phyloP scores from a whole-genome alignment of 2,888 invertebrate genomes.

The Apoda limacodes region DNA sequence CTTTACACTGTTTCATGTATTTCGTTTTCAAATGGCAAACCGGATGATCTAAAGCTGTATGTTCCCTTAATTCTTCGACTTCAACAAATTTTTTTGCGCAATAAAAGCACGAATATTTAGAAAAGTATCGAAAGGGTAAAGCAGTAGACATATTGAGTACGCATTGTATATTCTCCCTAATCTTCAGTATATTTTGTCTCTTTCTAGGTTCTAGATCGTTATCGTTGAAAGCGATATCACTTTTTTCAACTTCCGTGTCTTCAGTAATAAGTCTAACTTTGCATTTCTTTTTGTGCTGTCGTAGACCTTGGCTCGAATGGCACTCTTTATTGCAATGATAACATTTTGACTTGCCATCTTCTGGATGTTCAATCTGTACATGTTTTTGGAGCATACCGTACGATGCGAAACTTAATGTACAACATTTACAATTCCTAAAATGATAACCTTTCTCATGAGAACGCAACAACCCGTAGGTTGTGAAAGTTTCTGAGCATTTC shows the following conservation, averaged over 20 bases:
- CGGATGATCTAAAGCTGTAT: slow-evolving; percentile 41
- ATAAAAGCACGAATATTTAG: slow-evolving; percentile 50
- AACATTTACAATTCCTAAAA: slow-evolving; percentile 39
- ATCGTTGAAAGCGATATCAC: slow-evolving; percentile 13
- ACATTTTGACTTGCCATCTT: slow-evolving; percentile 35
- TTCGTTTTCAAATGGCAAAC: slow-evolving; percentile 46
- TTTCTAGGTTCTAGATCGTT: slow-evolving; percentile 23
- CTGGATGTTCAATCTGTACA: slow-evolving; percentile 35
- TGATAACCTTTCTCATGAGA: slow-evolving; percentile 39
- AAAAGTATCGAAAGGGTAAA: slow-evolving; percentile 50
- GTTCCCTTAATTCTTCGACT: slow-evolving; percentile 44
- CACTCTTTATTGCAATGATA: slow-evolving; percentile 41
- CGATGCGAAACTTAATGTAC: slow-evolving; percentile 33
- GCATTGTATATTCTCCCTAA: slow-evolving; percentile 47
- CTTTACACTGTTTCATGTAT: slow-evolving; percentile 50
- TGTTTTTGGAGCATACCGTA: slow-evolving; percentile 37
- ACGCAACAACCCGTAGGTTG: slow-evolving; percentile 25
- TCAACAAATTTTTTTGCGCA: slow-evolving; percentile 47
- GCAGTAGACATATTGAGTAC: slow-evolving; percentile 57
- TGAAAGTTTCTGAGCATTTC: slow-evolving; percentile 34
- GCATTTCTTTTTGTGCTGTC: slow-evolving; percentile 41
- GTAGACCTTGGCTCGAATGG: slow-evolving; percentile 37
- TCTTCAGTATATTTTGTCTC: slow-evolving; percentile 38
- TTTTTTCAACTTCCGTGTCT: slow-evolving; percentile 11
- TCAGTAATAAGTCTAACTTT: slow-evolving; percentile 30